These are phyloP conservation scores for Hydropotes inermis DNA, from an alignment of 2,113 vertebrate species.

Conservation along the genomic window DNA sequence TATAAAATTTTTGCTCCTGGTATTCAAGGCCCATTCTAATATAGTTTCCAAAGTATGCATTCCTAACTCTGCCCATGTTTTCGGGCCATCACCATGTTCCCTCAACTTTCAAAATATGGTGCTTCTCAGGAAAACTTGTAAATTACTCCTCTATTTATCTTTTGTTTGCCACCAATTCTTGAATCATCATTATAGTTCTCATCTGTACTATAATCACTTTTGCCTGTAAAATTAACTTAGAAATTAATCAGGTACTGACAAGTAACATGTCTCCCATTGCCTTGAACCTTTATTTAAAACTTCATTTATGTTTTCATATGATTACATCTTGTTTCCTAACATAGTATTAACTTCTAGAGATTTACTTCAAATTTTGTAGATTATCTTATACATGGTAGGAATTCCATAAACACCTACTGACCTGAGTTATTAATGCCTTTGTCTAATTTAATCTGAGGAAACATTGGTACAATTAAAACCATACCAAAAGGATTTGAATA, in stretches of 20 bases:
- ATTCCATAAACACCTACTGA: background rate
- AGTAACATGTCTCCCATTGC: background rate
- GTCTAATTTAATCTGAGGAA: background rate
- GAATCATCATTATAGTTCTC: background rate
- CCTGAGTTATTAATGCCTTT: background rate
- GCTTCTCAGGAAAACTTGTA: background rate
- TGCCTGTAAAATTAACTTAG: background rate
- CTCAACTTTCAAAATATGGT: background rate
- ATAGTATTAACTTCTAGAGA: background rate
- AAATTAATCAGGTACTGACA: background rate
- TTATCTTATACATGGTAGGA: background rate
- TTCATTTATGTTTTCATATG: background rate
- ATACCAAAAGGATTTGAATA: background rate
- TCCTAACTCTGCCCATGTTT: background rate
- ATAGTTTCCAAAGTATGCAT: background rate
- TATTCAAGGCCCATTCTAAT: background rate
- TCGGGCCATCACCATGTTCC: background rate
- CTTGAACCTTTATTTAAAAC: background rate
- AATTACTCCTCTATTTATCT: background rate
- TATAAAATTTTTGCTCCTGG: background rate
- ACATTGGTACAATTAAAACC: background rate
- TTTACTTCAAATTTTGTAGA: conserved; percentile 2
- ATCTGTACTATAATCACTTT: background rate
- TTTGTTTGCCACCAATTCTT: background rate
- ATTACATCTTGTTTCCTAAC: background rate